A percentile compares a stretch with the other conserved stretches of the same genome.
Conservation (phyloP, 2,113 vertebrate genomes). For the Ardeotis arabs region DNA sequence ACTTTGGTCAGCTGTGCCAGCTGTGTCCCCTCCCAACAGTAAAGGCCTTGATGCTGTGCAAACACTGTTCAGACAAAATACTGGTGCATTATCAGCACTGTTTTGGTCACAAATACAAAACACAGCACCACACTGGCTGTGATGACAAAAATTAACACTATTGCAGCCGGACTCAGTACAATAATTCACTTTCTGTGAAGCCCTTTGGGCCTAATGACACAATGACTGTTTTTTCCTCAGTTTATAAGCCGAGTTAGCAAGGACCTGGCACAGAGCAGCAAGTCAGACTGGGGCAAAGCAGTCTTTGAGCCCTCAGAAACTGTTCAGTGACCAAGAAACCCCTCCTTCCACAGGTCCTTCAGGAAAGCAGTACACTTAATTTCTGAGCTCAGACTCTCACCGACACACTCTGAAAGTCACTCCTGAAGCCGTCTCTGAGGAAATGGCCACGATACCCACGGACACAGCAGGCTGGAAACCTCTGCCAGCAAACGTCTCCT, state of each 20-base stretch:
- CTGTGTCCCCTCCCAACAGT: too few species aligned
- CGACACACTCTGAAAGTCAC: not conserved
- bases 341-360: accelerated
- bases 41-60: too few species aligned
- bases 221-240: not conserved
- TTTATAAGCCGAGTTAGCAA: not conserved
- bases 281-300: not conserved
- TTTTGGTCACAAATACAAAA: too few species aligned
- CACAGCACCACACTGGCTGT: not conserved
- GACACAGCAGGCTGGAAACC: not conserved
- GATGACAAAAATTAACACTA: not conserved
- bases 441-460: accelerated
- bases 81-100: too few species aligned
- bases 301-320: not conserved
- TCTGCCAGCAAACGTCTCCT: accelerated
- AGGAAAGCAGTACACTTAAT: not conserved
- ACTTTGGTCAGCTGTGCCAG: not conserved
- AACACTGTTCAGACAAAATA: too few species aligned
- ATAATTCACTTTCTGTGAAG: not conserved
- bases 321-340: not conserved
- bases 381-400: not conserved
- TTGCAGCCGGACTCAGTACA: not conserved
- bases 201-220: not conserved
- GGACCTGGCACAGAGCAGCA: not conserved
- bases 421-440: not conserved